These are phyloP conservation scores for Corvus moneduloides DNA, from an alignment of 2,113 vertebrate species.

Conservation along the genomic window DNA sequence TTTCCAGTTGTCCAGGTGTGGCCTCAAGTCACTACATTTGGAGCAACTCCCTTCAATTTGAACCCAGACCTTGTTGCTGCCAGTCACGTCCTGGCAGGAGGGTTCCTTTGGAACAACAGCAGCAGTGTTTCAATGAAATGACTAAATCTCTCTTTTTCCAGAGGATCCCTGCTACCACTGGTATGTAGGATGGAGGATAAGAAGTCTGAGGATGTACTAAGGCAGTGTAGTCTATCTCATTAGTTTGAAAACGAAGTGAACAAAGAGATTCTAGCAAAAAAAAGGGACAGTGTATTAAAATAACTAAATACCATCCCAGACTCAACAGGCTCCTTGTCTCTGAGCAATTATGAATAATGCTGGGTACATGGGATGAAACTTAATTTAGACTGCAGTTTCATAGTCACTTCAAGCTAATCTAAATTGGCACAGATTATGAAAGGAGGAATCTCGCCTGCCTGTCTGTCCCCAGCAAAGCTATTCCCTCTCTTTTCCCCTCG, in stretches of 20 bases:
- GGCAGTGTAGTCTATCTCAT: not conserved
- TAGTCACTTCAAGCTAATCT: slow-evolving; percentile 31
- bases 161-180: not conserved
- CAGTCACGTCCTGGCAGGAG: not conserved
- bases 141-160: not conserved
- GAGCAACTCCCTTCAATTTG: not conserved
- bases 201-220: not conserved
- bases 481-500: not conserved
- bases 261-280: not conserved
- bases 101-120: not conserved
- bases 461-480: not conserved
- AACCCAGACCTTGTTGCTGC: not conserved
- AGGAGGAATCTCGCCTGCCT: not conserved
- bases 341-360: slow-evolving; percentile 8
- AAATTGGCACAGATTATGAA: not conserved
- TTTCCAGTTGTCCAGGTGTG: not conserved
- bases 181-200: not conserved
- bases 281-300: not conserved
- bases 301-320: not conserved
- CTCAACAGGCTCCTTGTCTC: not conserved
- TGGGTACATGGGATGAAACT: not conserved
- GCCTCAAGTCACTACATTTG: not conserved
- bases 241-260: not conserved
- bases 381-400: slow-evolving; percentile 32
- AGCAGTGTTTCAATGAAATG: not conserved